A percentile compares a stretch with the other conserved stretches of the same genome.
Evolutionary conservation across 2,888 invertebrate species (phyloP).

Genomic region (Tupiocoris notatus): DNA sequence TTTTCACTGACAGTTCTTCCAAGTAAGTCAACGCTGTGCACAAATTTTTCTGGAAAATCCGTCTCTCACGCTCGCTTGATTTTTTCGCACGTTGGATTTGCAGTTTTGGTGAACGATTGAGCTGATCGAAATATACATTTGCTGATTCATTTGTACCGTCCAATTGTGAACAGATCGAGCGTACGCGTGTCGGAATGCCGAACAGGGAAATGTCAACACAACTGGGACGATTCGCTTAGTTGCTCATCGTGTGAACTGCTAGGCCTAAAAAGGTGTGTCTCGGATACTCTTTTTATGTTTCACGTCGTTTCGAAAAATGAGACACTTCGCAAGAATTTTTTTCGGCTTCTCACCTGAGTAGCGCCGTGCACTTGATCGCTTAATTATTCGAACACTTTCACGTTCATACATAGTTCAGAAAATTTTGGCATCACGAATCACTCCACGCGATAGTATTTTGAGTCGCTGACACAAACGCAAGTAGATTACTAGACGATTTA

Average conservation of each 20-base stretch:
- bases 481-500: too few relatives aligned
- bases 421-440: background rate
- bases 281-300: too few relatives aligned
- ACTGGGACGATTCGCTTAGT: constrained; percentile 40
- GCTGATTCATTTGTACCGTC: too few relatives aligned
- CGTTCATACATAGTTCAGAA: background rate
- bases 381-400: too few relatives aligned
- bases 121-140: too few relatives aligned
- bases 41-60: background rate
- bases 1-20: too few relatives aligned
- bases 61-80: background rate
- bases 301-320: too few relatives aligned
- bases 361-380: constrained; percentile 29
- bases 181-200: constrained; percentile 39
- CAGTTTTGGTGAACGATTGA: too few relatives aligned
- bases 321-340: background rate
- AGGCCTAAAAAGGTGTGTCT: constrained; percentile 29
- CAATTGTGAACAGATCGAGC: constrained; percentile 29
- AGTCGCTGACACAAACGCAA: too few relatives aligned
- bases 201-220: constrained; percentile 30
- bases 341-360: constrained; percentile 12
- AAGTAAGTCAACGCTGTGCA: background rate
- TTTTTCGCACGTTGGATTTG: background rate
- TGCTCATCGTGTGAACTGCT: constrained; percentile 36
- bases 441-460: too few relatives aligned